Percentiles rank a stretch among this genome's conserved stretches.
phyloP scores from a whole-genome alignment of 2,113 vertebrate species.

The Australoheros scitulus region DNA sequence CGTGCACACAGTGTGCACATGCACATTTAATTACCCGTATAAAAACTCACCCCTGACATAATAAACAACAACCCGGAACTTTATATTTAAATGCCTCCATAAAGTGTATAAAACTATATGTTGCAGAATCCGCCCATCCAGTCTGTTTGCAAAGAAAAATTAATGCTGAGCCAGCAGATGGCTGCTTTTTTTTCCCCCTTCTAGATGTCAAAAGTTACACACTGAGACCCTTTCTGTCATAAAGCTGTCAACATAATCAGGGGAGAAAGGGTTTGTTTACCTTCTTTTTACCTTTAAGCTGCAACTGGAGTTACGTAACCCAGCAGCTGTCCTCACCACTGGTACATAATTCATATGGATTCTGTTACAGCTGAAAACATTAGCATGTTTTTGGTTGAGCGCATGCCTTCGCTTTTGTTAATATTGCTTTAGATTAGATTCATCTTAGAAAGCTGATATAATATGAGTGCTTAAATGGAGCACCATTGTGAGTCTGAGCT shows the following conservation, averaged over 20 bases:
- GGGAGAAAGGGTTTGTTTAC: background rate
- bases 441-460: background rate
- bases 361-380: background rate
- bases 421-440: background rate
- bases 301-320: constrained; percentile 20
- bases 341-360: background rate
- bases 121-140: background rate
- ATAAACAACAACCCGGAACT: background rate
- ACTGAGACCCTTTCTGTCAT: constrained; percentile 15
- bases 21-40: background rate
- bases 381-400: background rate
- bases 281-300: constrained; percentile 33
- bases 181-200: background rate
- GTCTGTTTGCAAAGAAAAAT: background rate
- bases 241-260: constrained; percentile 38
- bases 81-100: background rate
- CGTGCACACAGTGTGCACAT: background rate
- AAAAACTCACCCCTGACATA: background rate
- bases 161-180: constrained; percentile 6
- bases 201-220: constrained; percentile 24
- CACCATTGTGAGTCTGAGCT: background rate
- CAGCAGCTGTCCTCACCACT: background rate
- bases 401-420: background rate
- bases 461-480: background rate
- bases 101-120: background rate